These are phyloP conservation scores for Nycticebus coucang DNA, from an alignment of 2,113 vertebrate species.

Conservation along the genomic window DNA sequence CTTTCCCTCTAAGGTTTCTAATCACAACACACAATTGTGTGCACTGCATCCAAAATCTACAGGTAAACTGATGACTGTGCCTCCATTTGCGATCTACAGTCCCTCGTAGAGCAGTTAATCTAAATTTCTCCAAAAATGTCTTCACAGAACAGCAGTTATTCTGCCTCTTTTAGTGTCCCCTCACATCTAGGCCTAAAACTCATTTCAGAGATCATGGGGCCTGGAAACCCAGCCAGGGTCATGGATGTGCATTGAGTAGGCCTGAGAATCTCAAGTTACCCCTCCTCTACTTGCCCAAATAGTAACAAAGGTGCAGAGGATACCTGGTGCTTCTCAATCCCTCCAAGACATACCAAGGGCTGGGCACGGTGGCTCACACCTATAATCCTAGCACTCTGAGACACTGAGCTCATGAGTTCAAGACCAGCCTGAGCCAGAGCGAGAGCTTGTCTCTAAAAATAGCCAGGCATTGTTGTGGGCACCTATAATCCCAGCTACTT, in stretches of 20 bases:
- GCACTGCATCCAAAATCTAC: neutral
- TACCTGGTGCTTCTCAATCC: neutral
- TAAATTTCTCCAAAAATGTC: neutral
- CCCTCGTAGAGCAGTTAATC: neutral
- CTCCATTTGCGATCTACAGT: neutral
- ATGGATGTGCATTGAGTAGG: neutral
- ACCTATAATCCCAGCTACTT: too few species aligned
- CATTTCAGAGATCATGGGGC: neutral
- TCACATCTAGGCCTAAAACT: neutral
- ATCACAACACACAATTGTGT: neutral
- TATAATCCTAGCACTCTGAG: too few species aligned
- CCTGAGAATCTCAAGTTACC: neutral
- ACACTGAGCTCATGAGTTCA: too few species aligned
- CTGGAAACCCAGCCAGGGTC: neutral
- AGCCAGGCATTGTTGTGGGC: too few species aligned
- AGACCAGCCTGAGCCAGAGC: too few species aligned
- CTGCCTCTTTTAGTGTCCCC: neutral
- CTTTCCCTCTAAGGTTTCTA: neutral
- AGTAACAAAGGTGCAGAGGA: neutral
- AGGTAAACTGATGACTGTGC: neutral
- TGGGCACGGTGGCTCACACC: too few species aligned
- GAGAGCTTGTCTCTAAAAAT: too few species aligned
- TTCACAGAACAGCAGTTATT: neutral
- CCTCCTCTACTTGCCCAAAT: neutral
- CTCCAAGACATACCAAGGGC: neutral